phyloP scores from a whole-genome alignment of 2,888 invertebrate species.

The Crepidodera aurea region DNA sequence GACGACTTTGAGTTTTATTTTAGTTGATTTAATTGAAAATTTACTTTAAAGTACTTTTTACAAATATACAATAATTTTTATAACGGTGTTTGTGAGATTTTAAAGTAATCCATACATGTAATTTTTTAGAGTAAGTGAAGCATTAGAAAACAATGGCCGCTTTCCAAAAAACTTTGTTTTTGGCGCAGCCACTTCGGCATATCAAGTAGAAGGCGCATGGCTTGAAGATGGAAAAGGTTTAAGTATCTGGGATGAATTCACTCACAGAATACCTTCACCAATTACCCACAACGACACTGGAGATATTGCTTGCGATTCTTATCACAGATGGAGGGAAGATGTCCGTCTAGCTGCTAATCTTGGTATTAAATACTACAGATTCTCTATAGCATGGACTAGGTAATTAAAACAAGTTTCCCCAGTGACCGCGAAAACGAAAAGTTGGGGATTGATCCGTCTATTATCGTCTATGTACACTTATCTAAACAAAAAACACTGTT shows the following conservation, averaged over 20 bases:
- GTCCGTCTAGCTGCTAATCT: conserved; percentile 59
- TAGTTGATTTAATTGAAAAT: no score
- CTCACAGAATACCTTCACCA: conserved; percentile 63
- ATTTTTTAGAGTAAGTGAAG: not conserved
- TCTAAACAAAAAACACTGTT: no score
- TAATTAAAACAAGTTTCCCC: not conserved
- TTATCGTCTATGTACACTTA: no score
- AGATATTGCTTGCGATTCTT: conserved; percentile 74
- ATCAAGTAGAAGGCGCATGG: conserved; percentile 48
- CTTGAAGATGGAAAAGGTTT: conserved; percentile 64
- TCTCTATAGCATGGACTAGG: conserved; percentile 72
- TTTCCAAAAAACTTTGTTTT: conserved; percentile 36
- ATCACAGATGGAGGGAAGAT: conserved; percentile 56
- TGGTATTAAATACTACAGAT: conserved; percentile 66
- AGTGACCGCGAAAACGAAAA: not conserved
- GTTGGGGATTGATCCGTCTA: no score
- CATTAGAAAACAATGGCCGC: conserved; percentile 46
- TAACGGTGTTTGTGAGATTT: no score
- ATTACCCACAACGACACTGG: conserved; percentile 60
- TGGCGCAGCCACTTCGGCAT: conserved; percentile 39
- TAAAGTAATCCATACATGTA: no score
- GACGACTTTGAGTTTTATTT: no score
- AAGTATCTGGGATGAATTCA: conserved; percentile 74
- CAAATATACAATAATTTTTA: no score
- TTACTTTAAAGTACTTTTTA: no score